phyloP scores from a whole-genome alignment of 92 coral and sea anemone species.

The Metridium senile region DNA sequence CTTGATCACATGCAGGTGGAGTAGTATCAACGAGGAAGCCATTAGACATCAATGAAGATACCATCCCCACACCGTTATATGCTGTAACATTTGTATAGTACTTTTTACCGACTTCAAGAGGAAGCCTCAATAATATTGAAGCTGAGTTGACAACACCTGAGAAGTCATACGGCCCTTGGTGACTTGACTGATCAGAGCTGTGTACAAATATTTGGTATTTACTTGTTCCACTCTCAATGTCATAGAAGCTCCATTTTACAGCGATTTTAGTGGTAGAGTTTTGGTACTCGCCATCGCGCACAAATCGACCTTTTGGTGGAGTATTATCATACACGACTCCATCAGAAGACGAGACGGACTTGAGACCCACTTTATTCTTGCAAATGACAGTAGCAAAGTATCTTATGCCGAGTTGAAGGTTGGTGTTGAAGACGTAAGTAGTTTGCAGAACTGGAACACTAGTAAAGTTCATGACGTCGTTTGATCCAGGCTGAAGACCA shows the following conservation, averaged over 20 bases:
- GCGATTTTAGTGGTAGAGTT: conserved; percentile 9
- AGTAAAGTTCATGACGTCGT: conserved; percentile 51
- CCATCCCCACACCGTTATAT: conserved; percentile 64
- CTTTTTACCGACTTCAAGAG: conserved; percentile 46
- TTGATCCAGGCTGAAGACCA: conserved; percentile 77
- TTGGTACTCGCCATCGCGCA: conserved; percentile 64
- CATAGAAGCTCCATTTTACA: conserved; percentile 61
- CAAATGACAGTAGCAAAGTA: conserved; percentile 84
- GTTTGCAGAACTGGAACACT: conserved; percentile 41
- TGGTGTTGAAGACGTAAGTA: conserved; percentile 4
- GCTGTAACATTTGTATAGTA: conserved; percentile 69
- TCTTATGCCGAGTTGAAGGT: conserved; percentile 49
- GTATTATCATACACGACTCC: conserved; percentile 70
- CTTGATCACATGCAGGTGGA: conserved; percentile 59
- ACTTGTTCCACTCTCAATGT: conserved; percentile 70
- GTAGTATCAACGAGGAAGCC: conserved; percentile 76
- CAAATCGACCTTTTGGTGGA: conserved; percentile 45
- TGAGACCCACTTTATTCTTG: conserved; percentile 70
- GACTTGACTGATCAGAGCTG: not conserved
- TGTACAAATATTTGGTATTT: conserved; percentile 40
- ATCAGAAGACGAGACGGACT: conserved; percentile 40
- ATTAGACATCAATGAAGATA: conserved; percentile 50
- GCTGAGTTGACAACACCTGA: conserved; percentile 25
- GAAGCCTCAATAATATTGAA: conserved; percentile 20
- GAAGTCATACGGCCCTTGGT: conserved; percentile 43